Evolutionary conservation across 2,113 vertebrate genomes (phyloP), one percentile per base, ranked within the genome.

Genomic region (Anarrhichthys ocellatus): DNA sequence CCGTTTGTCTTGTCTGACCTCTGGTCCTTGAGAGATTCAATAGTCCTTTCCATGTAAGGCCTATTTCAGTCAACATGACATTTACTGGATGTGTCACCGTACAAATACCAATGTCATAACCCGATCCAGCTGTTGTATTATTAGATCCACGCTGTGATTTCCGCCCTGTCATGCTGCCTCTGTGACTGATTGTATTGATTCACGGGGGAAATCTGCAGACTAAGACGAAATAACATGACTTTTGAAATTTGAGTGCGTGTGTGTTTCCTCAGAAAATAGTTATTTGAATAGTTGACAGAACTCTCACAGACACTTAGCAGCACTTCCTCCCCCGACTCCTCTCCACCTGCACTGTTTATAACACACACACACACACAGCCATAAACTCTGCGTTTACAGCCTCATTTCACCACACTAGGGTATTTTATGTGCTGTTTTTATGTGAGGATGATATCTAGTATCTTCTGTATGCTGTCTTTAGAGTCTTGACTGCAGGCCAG

Each of bases 381-480:
- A 38, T 77, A 76, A 64, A 69, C 66, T 40, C 22, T 72, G 32
- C 36, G 7, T 86, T 90, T 84, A 86, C 70, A 71, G 50, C 62
- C 66, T 73, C 58, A 52, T 73, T 70, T 82, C 38, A 52, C 67
- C 18, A 11, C 71, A 74, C 36, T 58, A 42, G 64, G 46, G 32
- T 85, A 20, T 73, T 92, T 91, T 89, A 89, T 90, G 54, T 76
- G 78, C 48, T 81, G 46, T 72, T 81, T 90, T 88, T 80, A 81
- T 72, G 75, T 81, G 34, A 63, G 68, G 48, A 70, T 24, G 61
- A 77, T 29, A 77, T 29, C 67, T 54, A 8, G 36, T 50, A 58
- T 38, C 73, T 58, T 65, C 27, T 29, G 0, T 69, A 32, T 7
- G 9, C 69, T 32, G 46, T 56, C 59, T 71, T 24, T 83, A 36